Conservation (phyloP, 2,797 vertebrate genomes). For the Sebastes baramenuke region DNA sequence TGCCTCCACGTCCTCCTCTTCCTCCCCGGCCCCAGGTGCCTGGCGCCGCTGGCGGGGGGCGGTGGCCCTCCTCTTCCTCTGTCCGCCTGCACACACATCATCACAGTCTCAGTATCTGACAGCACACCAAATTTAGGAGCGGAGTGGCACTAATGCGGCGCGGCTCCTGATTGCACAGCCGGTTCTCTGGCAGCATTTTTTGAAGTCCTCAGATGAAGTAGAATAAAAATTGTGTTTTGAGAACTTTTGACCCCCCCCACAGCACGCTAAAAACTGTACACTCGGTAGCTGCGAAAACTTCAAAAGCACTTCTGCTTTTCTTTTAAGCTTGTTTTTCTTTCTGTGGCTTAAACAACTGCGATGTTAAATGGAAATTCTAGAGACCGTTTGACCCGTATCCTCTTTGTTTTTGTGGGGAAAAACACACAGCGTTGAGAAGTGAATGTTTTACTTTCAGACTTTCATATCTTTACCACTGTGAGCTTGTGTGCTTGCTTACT, state of each 20-base stretch:
- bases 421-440: not conserved
- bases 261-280: constrained; percentile 36
- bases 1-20: constrained; percentile 70
- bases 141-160: constrained; percentile 48
- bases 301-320: constrained; percentile 45
- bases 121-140: constrained; percentile 51
- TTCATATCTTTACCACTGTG: not conserved
- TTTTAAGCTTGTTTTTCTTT: constrained; percentile 40
- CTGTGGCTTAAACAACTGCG: constrained; percentile 26
- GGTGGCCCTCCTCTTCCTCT: constrained; percentile 86
- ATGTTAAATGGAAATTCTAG: constrained; percentile 44
- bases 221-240: constrained; percentile 54
- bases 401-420: constrained; percentile 27
- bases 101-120: constrained; percentile 61
- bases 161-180: constrained; percentile 35
- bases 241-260: constrained; percentile 57
- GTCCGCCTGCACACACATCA: constrained; percentile 81
- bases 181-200: constrained; percentile 31
- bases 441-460: not conserved
- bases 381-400: constrained; percentile 42
- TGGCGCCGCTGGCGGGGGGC: constrained; percentile 82
- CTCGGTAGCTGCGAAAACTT: constrained; percentile 29
- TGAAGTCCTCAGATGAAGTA: constrained; percentile 45
- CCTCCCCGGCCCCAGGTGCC: constrained; percentile 60
- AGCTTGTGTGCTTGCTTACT: constrained; percentile 75